Base-by-base conservation (phyloP, 2,888 invertebrate species). In the Tinea semifulvella region DNA sequence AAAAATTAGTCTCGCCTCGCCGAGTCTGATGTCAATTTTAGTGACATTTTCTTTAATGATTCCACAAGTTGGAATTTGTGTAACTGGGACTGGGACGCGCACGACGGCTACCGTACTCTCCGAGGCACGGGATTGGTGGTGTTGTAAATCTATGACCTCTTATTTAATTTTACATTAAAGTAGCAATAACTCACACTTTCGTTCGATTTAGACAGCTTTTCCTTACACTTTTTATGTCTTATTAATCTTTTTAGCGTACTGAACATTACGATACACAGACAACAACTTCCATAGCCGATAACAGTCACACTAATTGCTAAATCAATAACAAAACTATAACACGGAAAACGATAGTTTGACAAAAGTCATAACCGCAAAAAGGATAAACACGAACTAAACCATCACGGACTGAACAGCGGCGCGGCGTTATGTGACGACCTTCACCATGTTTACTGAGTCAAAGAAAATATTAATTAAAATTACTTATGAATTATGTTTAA, bases 401-500 rank as follows among this genome's bases (percentile, higher is more conserved):
- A 18, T 36, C 8, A 18, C 16, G 10, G 14, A 31, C 11, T 31
- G 13, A 14, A 31, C 31, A 11, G 14, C 31, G 7, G 13, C 22
- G 8, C 13, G 31, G 14, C 31, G 13, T 31, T 31, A 31, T 31
- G 13, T 22, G 20, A 10, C 18, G 22, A 40, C 40, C 40, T 40
- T 40, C 22, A 13, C n/a, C 10, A 18, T 19, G 17, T 40, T 40
- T 40, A 13, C 40, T 10, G 4, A 40, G 40, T 40, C 22, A 22
- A 40, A 40, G 39, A 39, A 39, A 39, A 39, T 20, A 39, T 39
- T 39, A 39, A 39, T 39, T 39, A 20, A 35, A 39, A 36, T 36
- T 36, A 36, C 20, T 35, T 35, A 35, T n/a, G n/a, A n/a, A n/a
- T n/a, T n/a, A n/a, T 39, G 16, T 40, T 40, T 40, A 4, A 13